phyloP scores from a whole-genome alignment of 2,888 invertebrate species.

The Hypena proboscidalis region DNA sequence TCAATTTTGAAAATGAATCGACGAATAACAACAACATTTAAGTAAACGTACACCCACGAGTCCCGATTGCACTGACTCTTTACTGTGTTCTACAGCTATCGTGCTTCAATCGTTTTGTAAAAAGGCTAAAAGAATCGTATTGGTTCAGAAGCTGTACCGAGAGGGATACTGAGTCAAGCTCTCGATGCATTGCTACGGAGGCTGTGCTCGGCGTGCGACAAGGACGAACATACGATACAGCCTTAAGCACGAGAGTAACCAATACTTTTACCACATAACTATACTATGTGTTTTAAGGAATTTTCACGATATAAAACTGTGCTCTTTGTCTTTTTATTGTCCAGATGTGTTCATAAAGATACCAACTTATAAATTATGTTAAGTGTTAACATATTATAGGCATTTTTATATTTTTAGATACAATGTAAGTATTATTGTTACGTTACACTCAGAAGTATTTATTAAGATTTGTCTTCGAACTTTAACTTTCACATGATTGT shows the following conservation, averaged over 20 bases:
- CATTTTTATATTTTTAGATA: too few species aligned
- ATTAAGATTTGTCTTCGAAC: too few species aligned
- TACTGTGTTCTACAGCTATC: too few species aligned
- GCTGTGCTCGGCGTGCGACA: conserved; percentile 56
- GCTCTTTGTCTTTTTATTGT: conserved; percentile 32
- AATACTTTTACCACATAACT: conserved; percentile 45
- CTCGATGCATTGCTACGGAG: conserved; percentile 53
- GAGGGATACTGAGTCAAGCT: conserved; percentile 44
- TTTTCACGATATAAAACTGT: conserved; percentile 36
- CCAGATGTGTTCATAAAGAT: neutral
- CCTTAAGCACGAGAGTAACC: conserved; percentile 53
- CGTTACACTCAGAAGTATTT: too few species aligned
- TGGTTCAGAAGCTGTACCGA: conserved; percentile 63
- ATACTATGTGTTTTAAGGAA: conserved; percentile 47
- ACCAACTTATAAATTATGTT: too few species aligned
- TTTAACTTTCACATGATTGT: too few species aligned
- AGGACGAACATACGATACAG: conserved; percentile 49
- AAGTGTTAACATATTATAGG: too few species aligned
- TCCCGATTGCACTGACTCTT: conserved; percentile 15
- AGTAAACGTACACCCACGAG: conserved; percentile 9
- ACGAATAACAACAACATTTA: neutral
- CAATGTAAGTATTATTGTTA: too few species aligned
- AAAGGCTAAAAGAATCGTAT: conserved; percentile 57
- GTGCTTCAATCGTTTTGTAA: conserved; percentile 47
- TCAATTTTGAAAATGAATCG: neutral